Evolutionary conservation across 2,113 vertebrate species (phyloP).

Genomic region (Oceanodroma tethys): DNA sequence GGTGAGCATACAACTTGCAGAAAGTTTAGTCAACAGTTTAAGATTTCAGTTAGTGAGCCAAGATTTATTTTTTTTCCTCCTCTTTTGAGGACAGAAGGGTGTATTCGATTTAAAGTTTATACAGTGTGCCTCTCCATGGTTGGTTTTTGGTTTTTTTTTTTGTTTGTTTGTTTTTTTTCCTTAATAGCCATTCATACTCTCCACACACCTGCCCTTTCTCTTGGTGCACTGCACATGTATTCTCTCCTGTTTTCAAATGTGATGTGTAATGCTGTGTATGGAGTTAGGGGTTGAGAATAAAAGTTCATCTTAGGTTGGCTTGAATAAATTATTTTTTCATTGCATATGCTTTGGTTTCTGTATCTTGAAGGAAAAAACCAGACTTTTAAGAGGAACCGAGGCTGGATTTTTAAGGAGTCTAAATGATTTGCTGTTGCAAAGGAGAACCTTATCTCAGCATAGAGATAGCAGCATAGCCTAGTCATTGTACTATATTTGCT

Average conservation of each 20-base stretch:
- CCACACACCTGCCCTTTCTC: background rate
- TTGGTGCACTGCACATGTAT: rapidly evolving
- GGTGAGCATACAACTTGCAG: background rate
- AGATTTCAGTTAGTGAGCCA: background rate
- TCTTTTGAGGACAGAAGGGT: background rate
- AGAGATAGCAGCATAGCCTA: background rate
- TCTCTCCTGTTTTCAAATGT: rapidly evolving
- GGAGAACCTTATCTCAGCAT: background rate
- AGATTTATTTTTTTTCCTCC: background rate
- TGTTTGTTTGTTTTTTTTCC: background rate
- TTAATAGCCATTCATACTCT: background rate
- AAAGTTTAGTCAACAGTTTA: slow-evolving; percentile 33
- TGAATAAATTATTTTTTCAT: background rate
- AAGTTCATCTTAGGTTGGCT: background rate
- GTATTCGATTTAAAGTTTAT: background rate
- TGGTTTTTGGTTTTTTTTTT: background rate
- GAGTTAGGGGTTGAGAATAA: background rate
- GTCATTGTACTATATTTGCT: background rate
- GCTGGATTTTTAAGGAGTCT: background rate
- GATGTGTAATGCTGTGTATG: background rate
- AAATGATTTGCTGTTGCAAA: background rate
- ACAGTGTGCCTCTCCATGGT: rapidly evolving
- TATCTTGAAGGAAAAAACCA: background rate
- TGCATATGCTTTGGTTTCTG: background rate
- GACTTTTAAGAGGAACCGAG: background rate